A percentile compares a stretch with the other conserved stretches of the same genome.
Evolutionary conservation across 2,888 invertebrate genomes (phyloP).

Genomic region (Drosophila paucipuncta): DNA sequence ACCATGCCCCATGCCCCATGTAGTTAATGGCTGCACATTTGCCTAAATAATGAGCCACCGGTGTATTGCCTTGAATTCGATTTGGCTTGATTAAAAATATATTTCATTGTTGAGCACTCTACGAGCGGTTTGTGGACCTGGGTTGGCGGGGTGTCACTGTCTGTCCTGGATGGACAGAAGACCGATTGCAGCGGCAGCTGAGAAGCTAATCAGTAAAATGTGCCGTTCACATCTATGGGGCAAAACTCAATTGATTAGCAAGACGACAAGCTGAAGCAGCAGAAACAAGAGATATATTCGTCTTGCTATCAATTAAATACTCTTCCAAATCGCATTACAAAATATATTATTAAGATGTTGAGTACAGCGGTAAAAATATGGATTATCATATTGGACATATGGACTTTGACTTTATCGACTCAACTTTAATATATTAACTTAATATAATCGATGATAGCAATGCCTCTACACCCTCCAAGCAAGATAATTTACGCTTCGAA

Average conservation of each 20-base stretch:
- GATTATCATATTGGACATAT: neutral
- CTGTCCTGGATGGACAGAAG: slow-evolving; percentile 40
- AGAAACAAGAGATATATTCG: neutral
- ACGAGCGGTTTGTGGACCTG: slow-evolving; percentile 37
- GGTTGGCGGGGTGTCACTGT: neutral
- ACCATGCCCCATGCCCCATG: slow-evolving; percentile 43
- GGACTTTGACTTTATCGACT: neutral
- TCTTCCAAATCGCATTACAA: neutral
- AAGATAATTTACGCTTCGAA: neutral
- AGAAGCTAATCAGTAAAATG: slow-evolving; percentile 75
- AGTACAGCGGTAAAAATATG: neutral
- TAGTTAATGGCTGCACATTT: slow-evolving; percentile 80
- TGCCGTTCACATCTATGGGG: slow-evolving; percentile 48
- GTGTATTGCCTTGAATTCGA: slow-evolving; percentile 80
- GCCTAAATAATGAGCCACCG: slow-evolving; percentile 81
- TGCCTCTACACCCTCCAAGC: neutral
- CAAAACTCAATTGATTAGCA: slow-evolving; percentile 54
- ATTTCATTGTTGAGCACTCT: slow-evolving; percentile 69
- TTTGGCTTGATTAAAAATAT: slow-evolving; percentile 80
- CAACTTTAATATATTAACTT: neutral
- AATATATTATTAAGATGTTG: neutral
- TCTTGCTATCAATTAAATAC: neutral
- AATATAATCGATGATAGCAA: too few relatives aligned
- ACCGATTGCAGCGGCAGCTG: slow-evolving; percentile 66
- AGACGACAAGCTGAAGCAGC: slow-evolving; percentile 8